Evolutionary conservation across 2,113 vertebrate species (phyloP).

Genomic region (Rattus rattus): DNA sequence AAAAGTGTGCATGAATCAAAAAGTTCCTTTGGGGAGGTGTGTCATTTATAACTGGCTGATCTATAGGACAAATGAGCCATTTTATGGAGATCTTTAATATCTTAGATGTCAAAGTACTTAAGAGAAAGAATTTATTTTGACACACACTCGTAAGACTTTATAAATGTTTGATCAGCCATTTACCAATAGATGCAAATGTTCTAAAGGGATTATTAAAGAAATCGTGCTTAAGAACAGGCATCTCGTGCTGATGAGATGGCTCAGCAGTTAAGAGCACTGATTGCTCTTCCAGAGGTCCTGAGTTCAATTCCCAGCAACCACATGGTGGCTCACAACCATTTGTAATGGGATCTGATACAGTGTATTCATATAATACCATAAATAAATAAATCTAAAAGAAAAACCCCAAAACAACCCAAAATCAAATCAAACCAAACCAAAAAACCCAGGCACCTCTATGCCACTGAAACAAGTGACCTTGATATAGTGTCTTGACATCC

Average conservation of each 20-base stretch:
- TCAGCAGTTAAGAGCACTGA: too few species aligned
- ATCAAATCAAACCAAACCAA: too few species aligned
- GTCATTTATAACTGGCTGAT: background rate
- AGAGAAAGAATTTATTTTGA: conserved; percentile 38
- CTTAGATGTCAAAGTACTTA: conserved; percentile 23
- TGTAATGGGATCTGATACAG: too few species aligned
- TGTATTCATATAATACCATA: too few species aligned
- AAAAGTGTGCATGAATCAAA: background rate
- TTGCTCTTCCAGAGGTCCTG: too few species aligned
- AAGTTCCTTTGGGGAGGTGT: background rate
- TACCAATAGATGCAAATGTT: background rate
- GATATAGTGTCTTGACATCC: background rate
- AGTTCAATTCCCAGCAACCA: too few species aligned
- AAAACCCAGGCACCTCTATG: background rate
- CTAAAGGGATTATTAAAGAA: background rate
- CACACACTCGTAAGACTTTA: background rate
- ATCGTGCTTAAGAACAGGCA: background rate
- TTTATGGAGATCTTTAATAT: background rate
- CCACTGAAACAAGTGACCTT: conserved; percentile 7
- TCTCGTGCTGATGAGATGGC: background rate
- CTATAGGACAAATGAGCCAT: background rate
- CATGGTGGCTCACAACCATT: too few species aligned
- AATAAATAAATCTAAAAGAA: too few species aligned
- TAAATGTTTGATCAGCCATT: background rate
- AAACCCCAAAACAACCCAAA: too few species aligned